Conservation (phyloP, 2,113 vertebrate genomes). For the Apodemus sylvaticus region DNA sequence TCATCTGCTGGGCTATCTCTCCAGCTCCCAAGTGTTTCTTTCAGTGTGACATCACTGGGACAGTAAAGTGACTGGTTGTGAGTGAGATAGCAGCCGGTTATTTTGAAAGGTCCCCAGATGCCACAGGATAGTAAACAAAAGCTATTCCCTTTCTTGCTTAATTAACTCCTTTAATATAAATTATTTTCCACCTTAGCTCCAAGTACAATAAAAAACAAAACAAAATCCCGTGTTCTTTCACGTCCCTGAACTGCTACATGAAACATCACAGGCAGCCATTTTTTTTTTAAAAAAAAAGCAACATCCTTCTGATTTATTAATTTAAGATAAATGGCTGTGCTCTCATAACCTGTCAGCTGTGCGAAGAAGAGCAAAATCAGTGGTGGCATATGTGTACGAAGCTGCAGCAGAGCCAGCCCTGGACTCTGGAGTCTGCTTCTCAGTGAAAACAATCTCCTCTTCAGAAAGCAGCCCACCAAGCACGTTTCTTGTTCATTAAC, state of each 20-base stretch:
- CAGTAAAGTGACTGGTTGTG: neutral
- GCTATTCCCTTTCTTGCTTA: slow-evolving; percentile 71
- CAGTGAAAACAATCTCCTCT: neutral
- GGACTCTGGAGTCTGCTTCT: slow-evolving; percentile 51
- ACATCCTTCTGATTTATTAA: slow-evolving; percentile 79
- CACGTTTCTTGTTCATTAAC: slow-evolving; percentile 79
- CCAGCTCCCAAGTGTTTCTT: slow-evolving; percentile 31
- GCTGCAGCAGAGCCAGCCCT: slow-evolving; percentile 48
- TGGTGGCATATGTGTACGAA: slow-evolving; percentile 46
- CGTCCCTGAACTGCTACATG: slow-evolving; percentile 60
- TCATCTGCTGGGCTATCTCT: neutral
- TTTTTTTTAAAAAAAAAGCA: neutral
- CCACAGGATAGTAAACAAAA: slow-evolving; percentile 58
- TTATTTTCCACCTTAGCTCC: slow-evolving; percentile 73
- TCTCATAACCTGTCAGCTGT: slow-evolving; percentile 78
- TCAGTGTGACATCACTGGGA: slow-evolving; percentile 5
- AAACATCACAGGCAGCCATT: slow-evolving; percentile 53
- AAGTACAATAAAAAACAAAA: slow-evolving; percentile 33
- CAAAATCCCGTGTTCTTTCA: slow-evolving; percentile 59
- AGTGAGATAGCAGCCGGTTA: slow-evolving; percentile 51
- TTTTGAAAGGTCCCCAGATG: slow-evolving; percentile 65
- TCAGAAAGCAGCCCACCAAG: slow-evolving; percentile 15
- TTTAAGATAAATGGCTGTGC: slow-evolving; percentile 79
- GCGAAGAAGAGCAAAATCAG: slow-evolving; percentile 75
- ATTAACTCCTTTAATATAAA: slow-evolving; percentile 79